These are phyloP conservation scores for Microtus ochrogaster DNA, from an alignment of 2,113 vertebrate genomes.

Conservation along the genomic window DNA sequence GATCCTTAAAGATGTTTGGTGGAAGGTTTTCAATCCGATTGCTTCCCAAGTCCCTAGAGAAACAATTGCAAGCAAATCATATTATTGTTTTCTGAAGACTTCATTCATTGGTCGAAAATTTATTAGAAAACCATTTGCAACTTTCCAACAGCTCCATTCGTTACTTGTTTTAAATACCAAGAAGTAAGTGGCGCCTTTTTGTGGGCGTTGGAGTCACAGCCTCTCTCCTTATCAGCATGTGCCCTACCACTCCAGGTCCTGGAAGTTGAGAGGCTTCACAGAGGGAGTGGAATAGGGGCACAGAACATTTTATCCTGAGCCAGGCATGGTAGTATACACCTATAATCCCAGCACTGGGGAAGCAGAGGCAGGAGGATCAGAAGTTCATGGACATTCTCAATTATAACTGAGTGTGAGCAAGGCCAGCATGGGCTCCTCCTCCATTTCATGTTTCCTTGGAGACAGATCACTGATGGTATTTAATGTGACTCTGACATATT, in stretches of 20 bases:
- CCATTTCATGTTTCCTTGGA: neutral
- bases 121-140: slow-evolving; percentile 31
- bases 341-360: neutral
- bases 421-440: neutral
- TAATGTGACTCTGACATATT: neutral
- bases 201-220: too few relatives aligned
- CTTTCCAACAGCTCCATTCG: neutral
- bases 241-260: too few relatives aligned
- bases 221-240: neutral
- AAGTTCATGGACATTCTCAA: neutral
- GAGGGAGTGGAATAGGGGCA: neutral
- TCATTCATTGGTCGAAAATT: slow-evolving; percentile 43
- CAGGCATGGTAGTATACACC: neutral
- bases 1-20: slow-evolving; percentile 90
- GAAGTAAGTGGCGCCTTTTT: neutral
- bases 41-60: slow-evolving; percentile 92
- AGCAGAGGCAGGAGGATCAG: neutral
- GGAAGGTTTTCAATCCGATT: slow-evolving; percentile 94
- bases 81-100: slow-evolving; percentile 65
- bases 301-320: neutral
- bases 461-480: slow-evolving; percentile 6
- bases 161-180: neutral
- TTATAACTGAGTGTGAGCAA: neutral
- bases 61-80: slow-evolving; percentile 77
- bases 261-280: neutral